These are phyloP conservation scores for Brachylomia viminalis DNA, from an alignment of 2,888 invertebrate species.

Conservation along the genomic window DNA sequence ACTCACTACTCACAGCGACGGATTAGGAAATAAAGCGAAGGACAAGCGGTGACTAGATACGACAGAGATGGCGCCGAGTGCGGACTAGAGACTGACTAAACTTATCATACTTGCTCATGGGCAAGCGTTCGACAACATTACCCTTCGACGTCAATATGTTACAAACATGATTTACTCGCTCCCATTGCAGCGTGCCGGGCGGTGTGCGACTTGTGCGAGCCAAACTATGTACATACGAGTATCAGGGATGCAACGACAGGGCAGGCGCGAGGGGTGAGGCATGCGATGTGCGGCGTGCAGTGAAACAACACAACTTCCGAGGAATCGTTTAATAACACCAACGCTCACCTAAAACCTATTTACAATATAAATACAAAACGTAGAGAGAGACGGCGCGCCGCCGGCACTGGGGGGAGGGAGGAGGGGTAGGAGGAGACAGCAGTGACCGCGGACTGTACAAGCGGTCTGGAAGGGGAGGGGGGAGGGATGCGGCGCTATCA, in stretches of 20 bases:
- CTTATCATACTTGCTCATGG: conserved; percentile 15
- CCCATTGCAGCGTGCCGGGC: conserved; percentile 14
- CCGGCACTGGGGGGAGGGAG: conserved; percentile 59
- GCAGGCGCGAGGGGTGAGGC: conserved; percentile 40
- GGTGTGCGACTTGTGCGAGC: not conserved
- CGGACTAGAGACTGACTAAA: conserved; percentile 40
- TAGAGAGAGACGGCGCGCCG: conserved; percentile 61
- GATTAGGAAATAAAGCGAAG: conserved; percentile 54
- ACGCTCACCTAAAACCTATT: conserved; percentile 87
- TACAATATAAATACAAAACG: conserved; percentile 87
- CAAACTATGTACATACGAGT: conserved; percentile 6
- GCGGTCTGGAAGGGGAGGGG: conserved; percentile 61
- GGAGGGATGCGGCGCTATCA: not conserved
- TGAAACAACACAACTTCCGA: conserved; percentile 80
- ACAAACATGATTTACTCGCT: not conserved
- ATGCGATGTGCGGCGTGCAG: conserved; percentile 74
- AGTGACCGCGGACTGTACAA: conserved; percentile 82
- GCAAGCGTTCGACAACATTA: conserved; percentile 4
- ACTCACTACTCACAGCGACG: conserved; percentile 15
- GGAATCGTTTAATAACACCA: conserved; percentile 87
- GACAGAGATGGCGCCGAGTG: conserved; percentile 4
- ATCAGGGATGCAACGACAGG: not conserved
- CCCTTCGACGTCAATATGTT: not conserved
- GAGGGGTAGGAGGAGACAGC: conserved; percentile 40
- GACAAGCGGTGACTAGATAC: conserved; percentile 66